These are phyloP conservation scores for Netelia fuscicornis DNA, from an alignment of 2,888 invertebrate genomes.

Conservation along the genomic window DNA sequence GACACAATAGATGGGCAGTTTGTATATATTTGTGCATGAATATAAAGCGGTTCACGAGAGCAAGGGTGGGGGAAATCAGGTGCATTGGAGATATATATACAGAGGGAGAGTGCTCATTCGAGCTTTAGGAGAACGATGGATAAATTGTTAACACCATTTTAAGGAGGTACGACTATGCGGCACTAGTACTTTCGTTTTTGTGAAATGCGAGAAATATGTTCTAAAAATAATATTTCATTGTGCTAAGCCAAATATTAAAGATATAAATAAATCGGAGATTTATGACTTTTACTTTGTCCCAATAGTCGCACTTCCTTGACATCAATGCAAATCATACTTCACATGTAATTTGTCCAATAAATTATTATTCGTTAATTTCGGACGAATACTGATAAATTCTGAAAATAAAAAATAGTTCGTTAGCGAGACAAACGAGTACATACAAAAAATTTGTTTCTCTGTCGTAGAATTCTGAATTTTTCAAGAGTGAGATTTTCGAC, in stretches of 20 bases:
- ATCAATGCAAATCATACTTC: not conserved
- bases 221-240: not conserved
- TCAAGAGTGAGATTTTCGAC: slow-evolving; percentile 40
- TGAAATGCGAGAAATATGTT: not conserved
- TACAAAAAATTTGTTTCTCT: slow-evolving; percentile 11
- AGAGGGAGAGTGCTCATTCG: not conserved
- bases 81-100: slow-evolving; percentile 1
- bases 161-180: not conserved
- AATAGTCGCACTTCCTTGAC: not conserved
- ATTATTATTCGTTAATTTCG: slow-evolving; percentile 2
- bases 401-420: slow-evolving; percentile 1
- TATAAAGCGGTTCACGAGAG: not conserved
- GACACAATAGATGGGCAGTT: too few species aligned
- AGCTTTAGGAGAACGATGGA: not conserved
- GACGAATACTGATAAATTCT: slow-evolving; percentile 3
- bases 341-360: slow-evolving; percentile 2
- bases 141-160: not conserved
- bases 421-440: slow-evolving; percentile 14
- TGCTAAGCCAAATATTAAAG: slow-evolving; percentile 24
- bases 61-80: slow-evolving; percentile 29
- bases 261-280: slow-evolving; percentile 15
- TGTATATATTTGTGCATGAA: too few species aligned
- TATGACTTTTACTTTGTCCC: not conserved
- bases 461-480: slow-evolving; percentile 13
- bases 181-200: not conserved